Evolutionary conservation across 2,797 vertebrate species (phyloP).

Genomic region (Sarcophilus harrisii): DNA sequence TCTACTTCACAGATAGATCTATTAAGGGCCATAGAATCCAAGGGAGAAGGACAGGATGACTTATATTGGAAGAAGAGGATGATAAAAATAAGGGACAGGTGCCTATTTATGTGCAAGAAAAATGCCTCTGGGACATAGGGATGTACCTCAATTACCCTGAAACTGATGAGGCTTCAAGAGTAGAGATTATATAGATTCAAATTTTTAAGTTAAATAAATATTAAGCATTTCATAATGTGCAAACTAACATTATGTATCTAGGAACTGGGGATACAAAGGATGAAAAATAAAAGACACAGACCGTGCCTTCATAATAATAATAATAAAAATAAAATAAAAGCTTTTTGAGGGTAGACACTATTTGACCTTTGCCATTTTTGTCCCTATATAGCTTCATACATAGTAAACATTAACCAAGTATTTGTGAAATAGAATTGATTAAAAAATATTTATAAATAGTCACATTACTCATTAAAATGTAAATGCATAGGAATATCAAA

Average conservation of each 20-base stretch:
- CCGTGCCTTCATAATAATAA: background rate
- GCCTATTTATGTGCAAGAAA: background rate
- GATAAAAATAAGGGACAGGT: background rate
- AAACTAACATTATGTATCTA: background rate
- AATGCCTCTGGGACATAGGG: background rate
- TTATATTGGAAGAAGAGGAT: background rate
- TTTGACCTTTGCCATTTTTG: background rate
- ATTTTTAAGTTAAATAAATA: background rate
- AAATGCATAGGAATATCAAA: background rate
- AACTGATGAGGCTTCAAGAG: background rate
- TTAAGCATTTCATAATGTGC: background rate
- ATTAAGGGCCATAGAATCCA: background rate
- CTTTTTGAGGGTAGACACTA: background rate
- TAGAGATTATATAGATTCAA: background rate
- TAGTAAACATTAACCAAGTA: background rate
- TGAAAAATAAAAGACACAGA: background rate
- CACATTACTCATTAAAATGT: background rate
- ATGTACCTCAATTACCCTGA: background rate
- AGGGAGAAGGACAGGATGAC: constrained; percentile 9
- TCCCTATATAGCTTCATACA: background rate
- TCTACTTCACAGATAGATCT: constrained; percentile 17
- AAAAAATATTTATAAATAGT: background rate
- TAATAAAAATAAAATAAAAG: background rate
- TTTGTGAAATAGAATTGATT: background rate
- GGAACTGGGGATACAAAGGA: background rate